Conservation (phyloP, 2,888 invertebrate genomes). For the Dorcus parallelipipedus region DNA sequence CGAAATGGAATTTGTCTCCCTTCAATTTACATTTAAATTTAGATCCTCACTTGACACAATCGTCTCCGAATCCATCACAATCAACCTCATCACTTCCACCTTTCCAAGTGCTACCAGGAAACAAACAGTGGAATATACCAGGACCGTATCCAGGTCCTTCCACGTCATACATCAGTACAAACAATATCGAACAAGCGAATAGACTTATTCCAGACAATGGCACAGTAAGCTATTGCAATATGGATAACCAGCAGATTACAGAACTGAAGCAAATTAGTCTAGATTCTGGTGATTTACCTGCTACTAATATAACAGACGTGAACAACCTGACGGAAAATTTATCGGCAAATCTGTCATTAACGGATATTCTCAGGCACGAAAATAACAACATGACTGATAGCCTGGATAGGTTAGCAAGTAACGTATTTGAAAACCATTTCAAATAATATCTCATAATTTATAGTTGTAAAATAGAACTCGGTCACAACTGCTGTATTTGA, state of each 20-base stretch:
- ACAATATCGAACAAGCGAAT: neutral
- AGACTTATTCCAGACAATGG: conserved; percentile 15
- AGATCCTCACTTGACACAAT: too few relatives aligned
- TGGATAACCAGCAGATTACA: conserved; percentile 50
- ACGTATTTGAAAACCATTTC: conserved; percentile 41
- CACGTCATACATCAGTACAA: conserved; percentile 1
- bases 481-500: too few relatives aligned
- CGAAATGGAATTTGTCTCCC: neutral
- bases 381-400: conserved; percentile 54
- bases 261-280: conserved; percentile 41
- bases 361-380: conserved; percentile 37
- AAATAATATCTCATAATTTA: neutral
- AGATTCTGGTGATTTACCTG: conserved; percentile 47
- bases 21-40: too few relatives aligned
- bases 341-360: conserved; percentile 50
- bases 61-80: neutral
- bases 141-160: conserved; percentile 5
- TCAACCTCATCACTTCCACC: conserved; percentile 5
- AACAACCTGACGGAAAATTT: conserved; percentile 50
- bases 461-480: neutral
- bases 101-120: conserved; percentile 2
- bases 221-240: conserved; percentile 42
- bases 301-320: conserved; percentile 35
- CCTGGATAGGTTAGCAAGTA: conserved; percentile 53
- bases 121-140: neutral